Conservation (phyloP, 1,140 invertebrate genomes). For the Pseudobourletiella spinata region DNA sequence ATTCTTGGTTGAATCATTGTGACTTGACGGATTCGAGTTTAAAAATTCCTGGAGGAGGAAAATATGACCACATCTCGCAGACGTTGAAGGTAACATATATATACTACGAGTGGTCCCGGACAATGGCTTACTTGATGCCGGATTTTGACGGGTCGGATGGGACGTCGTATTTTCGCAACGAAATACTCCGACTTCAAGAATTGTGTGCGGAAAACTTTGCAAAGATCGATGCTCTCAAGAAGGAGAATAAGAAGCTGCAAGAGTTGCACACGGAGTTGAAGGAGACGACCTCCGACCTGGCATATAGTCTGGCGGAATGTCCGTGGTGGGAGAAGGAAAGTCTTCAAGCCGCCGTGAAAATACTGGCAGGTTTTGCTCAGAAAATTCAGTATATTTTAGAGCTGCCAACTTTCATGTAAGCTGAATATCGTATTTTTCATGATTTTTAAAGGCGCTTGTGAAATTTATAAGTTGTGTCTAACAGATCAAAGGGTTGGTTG, state of each 20-base stretch:
- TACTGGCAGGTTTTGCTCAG: slow-evolving; percentile 14
- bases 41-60: too few species aligned
- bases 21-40: too few species aligned
- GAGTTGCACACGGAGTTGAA: slow-evolving; percentile 19
- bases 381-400: slow-evolving; percentile 26
- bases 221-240: slow-evolving; percentile 14
- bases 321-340: slow-evolving; percentile 19
- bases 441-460: too few species aligned
- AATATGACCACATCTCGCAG: too few species aligned
- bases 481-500: too few species aligned
- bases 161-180: not conserved
- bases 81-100: too few species aligned
- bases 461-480: too few species aligned
- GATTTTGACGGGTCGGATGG: not conserved
- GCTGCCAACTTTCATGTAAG: slow-evolving; percentile 24
- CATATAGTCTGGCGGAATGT: slow-evolving; percentile 23
- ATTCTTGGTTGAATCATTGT: too few species aligned
- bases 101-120: too few species aligned
- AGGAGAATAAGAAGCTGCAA: slow-evolving; percentile 16
- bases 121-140: not conserved
- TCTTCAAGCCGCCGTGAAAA: slow-evolving; percentile 3
- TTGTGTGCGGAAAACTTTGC: slow-evolving; percentile 18
- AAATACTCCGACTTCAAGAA: slow-evolving; percentile 20
- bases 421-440: not conserved
- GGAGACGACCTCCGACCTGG: slow-evolving; percentile 22